Evolutionary conservation across 2,113 vertebrate genomes (phyloP).

Genomic region (Microtus montanus): DNA sequence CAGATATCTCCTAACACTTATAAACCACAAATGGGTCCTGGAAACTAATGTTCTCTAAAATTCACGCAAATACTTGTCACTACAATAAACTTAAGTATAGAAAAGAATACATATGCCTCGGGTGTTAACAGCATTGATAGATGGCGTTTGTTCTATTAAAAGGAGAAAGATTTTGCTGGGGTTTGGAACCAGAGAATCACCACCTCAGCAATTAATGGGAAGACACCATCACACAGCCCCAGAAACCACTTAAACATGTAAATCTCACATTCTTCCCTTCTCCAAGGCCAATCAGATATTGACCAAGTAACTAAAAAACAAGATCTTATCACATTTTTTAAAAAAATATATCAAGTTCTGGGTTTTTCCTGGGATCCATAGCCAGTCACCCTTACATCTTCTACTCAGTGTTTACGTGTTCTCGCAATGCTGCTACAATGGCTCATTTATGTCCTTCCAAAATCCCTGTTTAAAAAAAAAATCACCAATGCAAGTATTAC

Average conservation of each 20-base stretch:
- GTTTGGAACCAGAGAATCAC: too few species aligned
- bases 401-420: not conserved
- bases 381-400: not conserved
- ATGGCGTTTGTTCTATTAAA: too few species aligned
- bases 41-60: too few species aligned
- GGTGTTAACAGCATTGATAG: too few species aligned
- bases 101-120: too few species aligned
- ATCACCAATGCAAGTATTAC: not conserved
- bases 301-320: not conserved
- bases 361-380: not conserved
- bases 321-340: not conserved
- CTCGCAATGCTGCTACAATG: not conserved
- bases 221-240: not conserved
- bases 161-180: too few species aligned
- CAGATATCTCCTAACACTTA: too few species aligned
- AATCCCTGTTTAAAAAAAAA: not conserved
- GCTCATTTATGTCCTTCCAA: not conserved
- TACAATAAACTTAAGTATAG: too few species aligned
- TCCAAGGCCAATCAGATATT: not conserved
- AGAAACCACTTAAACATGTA: not conserved
- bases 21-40: too few species aligned
- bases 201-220: not conserved
- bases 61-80: too few species aligned
- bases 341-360: constrained; percentile 3
- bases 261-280: not conserved